Evolutionary conservation across 2,113 vertebrate species (phyloP).

Genomic region (Murina feae): DNA sequence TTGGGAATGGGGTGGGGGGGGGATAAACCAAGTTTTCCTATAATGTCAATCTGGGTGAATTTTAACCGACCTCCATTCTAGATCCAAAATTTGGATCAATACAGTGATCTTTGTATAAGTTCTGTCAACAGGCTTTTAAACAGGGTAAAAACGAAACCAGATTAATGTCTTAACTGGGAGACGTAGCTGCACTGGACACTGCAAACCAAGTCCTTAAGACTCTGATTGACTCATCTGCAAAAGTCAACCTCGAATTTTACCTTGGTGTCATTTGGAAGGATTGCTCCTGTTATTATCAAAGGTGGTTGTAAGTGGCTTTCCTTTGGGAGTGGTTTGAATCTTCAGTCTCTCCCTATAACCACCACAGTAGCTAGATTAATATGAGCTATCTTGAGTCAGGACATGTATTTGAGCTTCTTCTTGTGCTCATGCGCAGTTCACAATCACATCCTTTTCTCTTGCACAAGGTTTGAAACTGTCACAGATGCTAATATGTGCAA

Average conservation of each 20-base stretch:
- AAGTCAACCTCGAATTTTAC: not conserved
- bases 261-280: not conserved
- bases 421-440: not conserved
- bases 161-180: not conserved
- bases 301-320: not conserved
- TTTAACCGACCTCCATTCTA: not conserved
- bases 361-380: not conserved
- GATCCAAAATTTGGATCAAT: not conserved
- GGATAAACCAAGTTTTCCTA: not conserved
- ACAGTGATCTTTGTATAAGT: not conserved
- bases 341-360: not conserved
- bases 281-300: not conserved
- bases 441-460: not conserved
- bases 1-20: not conserved
- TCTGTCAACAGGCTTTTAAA: not conserved
- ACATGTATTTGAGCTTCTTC: not conserved
- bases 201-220: not conserved
- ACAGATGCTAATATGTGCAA: not conserved
- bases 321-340: not conserved
- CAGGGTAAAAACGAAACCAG: not conserved
- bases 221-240: not conserved
- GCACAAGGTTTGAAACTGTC: not conserved
- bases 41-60: not conserved
- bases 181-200: not conserved
- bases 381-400: not conserved